Evolutionary conservation across 2,113 vertebrate species (phyloP).

Genomic region (Salvator merianae): DNA sequence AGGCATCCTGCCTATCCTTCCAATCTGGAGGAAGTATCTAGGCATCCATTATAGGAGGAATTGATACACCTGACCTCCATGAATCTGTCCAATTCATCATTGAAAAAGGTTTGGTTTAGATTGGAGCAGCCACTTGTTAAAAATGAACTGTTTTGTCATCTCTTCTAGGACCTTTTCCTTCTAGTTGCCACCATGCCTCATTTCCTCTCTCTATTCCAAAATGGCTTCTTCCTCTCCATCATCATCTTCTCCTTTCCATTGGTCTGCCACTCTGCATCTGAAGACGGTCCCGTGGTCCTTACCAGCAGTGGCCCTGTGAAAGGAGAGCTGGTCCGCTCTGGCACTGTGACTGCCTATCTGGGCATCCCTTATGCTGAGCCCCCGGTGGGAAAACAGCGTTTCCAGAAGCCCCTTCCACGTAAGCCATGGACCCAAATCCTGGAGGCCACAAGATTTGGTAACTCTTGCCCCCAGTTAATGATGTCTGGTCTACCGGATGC

Average conservation of each 20-base stretch:
- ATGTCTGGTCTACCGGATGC: conserved; percentile 60
- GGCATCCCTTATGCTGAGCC: conserved; percentile 11
- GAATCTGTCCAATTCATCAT: too few relatives aligned
- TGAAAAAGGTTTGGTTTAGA: too few relatives aligned
- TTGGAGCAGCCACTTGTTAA: too few relatives aligned
- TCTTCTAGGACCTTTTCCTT: not conserved
- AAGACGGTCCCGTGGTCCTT: conserved; percentile 58
- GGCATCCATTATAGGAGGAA: too few relatives aligned
- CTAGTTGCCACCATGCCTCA: not conserved
- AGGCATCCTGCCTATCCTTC: too few relatives aligned
- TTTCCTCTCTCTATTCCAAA: too few relatives aligned
- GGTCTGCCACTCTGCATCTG: not conserved
- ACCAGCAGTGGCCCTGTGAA: conserved; percentile 68
- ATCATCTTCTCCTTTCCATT: not conserved
- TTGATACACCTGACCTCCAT: too few relatives aligned
- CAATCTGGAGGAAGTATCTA: too few relatives aligned
- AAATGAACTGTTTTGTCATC: not conserved
- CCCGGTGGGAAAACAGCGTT: not conserved
- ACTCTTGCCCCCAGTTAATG: conserved; percentile 26
- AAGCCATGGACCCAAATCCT: not conserved
- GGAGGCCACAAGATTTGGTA: conserved; percentile 21
- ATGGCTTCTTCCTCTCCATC: too few relatives aligned
- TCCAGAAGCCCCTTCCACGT: conserved; percentile 9
- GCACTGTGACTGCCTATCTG: not conserved
- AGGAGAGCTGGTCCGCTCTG: conserved; percentile 56